These are phyloP conservation scores for Lymantria monacha DNA, from an alignment of 2,888 invertebrate genomes.

Conservation along the genomic window DNA sequence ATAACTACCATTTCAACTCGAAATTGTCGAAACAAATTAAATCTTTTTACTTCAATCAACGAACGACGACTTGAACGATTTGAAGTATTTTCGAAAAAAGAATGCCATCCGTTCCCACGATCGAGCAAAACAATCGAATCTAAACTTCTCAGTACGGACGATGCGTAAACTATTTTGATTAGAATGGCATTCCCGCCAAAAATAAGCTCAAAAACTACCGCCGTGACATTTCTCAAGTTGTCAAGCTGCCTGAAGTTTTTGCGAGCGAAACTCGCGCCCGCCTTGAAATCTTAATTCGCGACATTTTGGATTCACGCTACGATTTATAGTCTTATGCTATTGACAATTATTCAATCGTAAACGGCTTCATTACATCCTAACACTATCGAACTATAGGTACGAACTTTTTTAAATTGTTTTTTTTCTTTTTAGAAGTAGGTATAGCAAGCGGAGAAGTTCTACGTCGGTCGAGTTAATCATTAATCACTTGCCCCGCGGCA, in stretches of 20 bases:
- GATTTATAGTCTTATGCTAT: slow-evolving; percentile 66
- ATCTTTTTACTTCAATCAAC: slow-evolving; percentile 32
- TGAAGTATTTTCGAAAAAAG: slow-evolving; percentile 41
- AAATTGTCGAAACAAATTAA: slow-evolving; percentile 28
- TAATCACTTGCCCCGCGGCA: slow-evolving; percentile 54
- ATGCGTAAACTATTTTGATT: slow-evolving; percentile 82
- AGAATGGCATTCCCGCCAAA: slow-evolving; percentile 77
- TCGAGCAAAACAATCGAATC: slow-evolving; percentile 47
- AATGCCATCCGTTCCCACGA: slow-evolving; percentile 61
- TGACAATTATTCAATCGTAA: slow-evolving; percentile 55
- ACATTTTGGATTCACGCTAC: slow-evolving; percentile 45
- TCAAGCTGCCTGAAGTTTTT: slow-evolving; percentile 68
- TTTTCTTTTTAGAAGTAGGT: no score
- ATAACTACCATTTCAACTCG: slow-evolving; percentile 15
- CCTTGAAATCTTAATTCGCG: slow-evolving; percentile 77
- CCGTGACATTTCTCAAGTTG: slow-evolving; percentile 75
- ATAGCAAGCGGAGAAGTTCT: slow-evolving; percentile 43
- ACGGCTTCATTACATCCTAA: slow-evolving; percentile 58
- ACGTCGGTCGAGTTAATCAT: slow-evolving; percentile 55
- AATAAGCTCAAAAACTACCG: slow-evolving; percentile 58
- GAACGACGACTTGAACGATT: slow-evolving; percentile 41
- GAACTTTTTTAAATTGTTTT: slow-evolving; percentile 52
- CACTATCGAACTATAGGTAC: slow-evolving; percentile 30
- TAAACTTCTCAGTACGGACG: slow-evolving; percentile 40
- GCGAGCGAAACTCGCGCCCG: slow-evolving; percentile 56